Conservation (phyloP, 1,140 invertebrate genomes). For the Drosophila orena region DNA sequence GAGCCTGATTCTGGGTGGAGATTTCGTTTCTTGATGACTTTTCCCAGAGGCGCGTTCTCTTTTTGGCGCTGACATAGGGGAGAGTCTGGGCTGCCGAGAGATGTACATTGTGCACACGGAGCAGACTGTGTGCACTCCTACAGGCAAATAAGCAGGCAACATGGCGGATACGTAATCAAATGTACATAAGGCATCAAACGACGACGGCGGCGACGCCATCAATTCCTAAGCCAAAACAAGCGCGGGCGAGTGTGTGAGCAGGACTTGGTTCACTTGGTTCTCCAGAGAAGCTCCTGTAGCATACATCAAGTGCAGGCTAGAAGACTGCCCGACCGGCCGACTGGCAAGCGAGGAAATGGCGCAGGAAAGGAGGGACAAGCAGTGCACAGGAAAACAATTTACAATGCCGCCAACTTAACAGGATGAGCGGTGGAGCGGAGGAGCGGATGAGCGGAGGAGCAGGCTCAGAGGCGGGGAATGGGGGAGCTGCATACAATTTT, state of each 20-base stretch:
- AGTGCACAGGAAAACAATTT: slow-evolving; percentile 76
- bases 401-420: slow-evolving; percentile 72
- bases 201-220: slow-evolving; percentile 58
- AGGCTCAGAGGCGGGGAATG: not conserved
- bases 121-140: slow-evolving; percentile 43
- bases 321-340: slow-evolving; percentile 26
- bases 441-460: not conserved
- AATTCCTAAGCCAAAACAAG: slow-evolving; percentile 58
- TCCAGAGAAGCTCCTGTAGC: slow-evolving; percentile 27
- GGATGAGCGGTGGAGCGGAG: slow-evolving; percentile 6
- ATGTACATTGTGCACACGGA: not conserved
- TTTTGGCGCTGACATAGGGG: slow-evolving; percentile 42
- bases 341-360: slow-evolving; percentile 31
- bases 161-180: slow-evolving; percentile 70
- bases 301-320: slow-evolving; percentile 58
- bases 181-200: slow-evolving; percentile 65
- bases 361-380: slow-evolving; percentile 54
- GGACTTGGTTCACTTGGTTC: slow-evolving; percentile 2
- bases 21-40: slow-evolving; percentile 54
- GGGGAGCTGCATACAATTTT: slow-evolving; percentile 62
- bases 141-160: slow-evolving; percentile 64
- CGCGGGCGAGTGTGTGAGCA: slow-evolving; percentile 10
- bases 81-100: not conserved
- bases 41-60: slow-evolving; percentile 56
- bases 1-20: slow-evolving; percentile 8